phyloP scores from a whole-genome alignment of 1,140 invertebrate genomes.

The Procambarus clarkii region DNA sequence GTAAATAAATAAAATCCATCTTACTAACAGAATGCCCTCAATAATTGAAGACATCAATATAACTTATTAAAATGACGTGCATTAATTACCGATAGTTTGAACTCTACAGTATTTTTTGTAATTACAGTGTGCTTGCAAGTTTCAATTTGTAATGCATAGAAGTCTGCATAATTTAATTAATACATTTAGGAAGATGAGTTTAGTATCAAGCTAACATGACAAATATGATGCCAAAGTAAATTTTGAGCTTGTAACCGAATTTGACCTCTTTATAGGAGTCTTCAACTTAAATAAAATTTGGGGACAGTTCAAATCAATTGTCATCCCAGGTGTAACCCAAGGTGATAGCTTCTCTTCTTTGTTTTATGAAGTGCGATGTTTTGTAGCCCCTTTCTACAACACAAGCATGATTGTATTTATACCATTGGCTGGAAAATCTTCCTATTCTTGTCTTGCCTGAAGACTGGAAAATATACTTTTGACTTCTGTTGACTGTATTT shows the following conservation, averaged over 20 bases:
- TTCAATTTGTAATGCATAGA: too few relatives aligned
- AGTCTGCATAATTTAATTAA: not conserved
- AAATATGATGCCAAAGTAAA: not conserved
- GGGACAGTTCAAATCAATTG: not conserved
- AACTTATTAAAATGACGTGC: too few relatives aligned
- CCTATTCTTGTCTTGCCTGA: not conserved
- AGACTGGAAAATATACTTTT: not conserved
- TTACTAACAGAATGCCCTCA: too few relatives aligned
- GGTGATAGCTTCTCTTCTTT: conserved; percentile 10
- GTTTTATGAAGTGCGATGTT: conserved; percentile 22
- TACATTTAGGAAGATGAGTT: not conserved
- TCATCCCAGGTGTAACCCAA: conserved; percentile 28
- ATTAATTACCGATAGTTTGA: too few relatives aligned
- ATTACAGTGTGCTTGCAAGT: too few relatives aligned
- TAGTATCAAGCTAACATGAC: not conserved
- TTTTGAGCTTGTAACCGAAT: too few relatives aligned
- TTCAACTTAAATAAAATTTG: too few relatives aligned
- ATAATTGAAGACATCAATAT: too few relatives aligned
- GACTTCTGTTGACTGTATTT: not conserved
- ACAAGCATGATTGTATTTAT: not conserved
- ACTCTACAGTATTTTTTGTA: too few relatives aligned
- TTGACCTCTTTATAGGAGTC: too few relatives aligned
- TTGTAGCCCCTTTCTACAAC: conserved; percentile 5
- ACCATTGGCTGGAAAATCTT: conserved; percentile 25
- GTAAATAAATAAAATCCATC: too few relatives aligned